Conservation (phyloP, 2,888 invertebrate genomes). For the Gisinianus flammeolus region DNA sequence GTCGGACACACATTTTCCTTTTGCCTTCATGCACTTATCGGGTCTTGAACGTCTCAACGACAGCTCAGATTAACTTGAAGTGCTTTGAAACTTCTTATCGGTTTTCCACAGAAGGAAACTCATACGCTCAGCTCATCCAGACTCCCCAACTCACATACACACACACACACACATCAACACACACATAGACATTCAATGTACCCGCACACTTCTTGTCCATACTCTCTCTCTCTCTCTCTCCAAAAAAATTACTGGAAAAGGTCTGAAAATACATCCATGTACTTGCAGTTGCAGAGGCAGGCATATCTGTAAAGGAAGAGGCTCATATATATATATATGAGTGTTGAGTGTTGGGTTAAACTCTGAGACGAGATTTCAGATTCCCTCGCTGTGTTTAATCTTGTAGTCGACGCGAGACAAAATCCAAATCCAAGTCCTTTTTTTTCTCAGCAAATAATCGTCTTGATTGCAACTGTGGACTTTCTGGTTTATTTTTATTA, state of each 20-base stretch:
- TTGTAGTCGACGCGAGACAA: background rate
- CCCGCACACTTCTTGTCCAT: too few relatives aligned
- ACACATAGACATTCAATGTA: background rate
- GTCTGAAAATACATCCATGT: background rate
- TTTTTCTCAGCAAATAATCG: constrained; percentile 11
- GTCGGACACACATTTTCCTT: constrained; percentile 41
- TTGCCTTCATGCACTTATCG: constrained; percentile 43
- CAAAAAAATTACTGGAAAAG: background rate
- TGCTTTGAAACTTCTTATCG: constrained; percentile 50
- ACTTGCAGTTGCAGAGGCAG: background rate
- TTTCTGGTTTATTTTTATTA: constrained; percentile 12
- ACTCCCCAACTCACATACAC: too few relatives aligned
- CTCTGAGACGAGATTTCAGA: background rate
- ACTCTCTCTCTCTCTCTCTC: constrained; percentile 21
- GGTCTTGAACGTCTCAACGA: constrained; percentile 44
- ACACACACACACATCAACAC: too few relatives aligned
- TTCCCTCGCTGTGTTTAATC: too few relatives aligned
- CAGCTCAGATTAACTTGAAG: constrained; percentile 48
- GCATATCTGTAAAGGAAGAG: too few relatives aligned
- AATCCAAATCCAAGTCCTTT: constrained; percentile 5
- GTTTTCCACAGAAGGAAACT: constrained; percentile 38
- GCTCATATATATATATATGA: background rate
- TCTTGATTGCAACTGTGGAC: constrained; percentile 17
- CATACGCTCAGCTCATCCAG: too few relatives aligned
- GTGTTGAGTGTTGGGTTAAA: background rate